These are phyloP conservation scores for Actinia tenebrosa DNA, from an alignment of 64 coral and sea anemone genomes.

Conservation along the genomic window DNA sequence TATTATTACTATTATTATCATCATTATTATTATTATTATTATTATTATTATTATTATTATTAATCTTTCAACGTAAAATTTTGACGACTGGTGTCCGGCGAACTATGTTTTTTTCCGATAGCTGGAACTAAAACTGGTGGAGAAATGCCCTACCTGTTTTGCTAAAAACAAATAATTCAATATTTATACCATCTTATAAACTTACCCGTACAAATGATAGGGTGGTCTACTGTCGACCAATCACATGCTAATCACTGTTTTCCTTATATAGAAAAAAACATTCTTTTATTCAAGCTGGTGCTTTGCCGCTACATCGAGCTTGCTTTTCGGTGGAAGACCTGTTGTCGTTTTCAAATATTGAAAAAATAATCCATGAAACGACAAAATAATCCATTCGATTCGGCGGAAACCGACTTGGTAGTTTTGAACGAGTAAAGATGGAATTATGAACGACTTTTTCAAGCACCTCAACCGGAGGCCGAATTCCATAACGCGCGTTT, in stretches of 20 bases:
- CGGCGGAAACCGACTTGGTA: background rate
- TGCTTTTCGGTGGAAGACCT: background rate
- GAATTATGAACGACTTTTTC: background rate
- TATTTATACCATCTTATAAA: background rate
- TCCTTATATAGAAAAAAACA: background rate
- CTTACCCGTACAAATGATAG: background rate
- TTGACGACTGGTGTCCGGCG: too few relatives aligned
- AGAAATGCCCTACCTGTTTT: background rate
- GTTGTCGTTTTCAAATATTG: background rate
- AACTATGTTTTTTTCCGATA: too few relatives aligned
- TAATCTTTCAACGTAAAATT: too few relatives aligned
- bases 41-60: too few relatives aligned
- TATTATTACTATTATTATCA: too few relatives aligned
- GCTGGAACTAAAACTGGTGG: background rate
- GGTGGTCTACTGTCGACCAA: background rate
- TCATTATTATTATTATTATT: too few relatives aligned
- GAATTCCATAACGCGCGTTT: background rate
- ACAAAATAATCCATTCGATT: background rate
- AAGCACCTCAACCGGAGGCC: background rate
- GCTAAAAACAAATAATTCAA: background rate
- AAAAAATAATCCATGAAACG: background rate
- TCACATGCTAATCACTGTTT: conserved; percentile 6
- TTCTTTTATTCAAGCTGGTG: background rate
- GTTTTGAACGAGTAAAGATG: background rate
- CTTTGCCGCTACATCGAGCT: conserved; percentile 15